A percentile compares a stretch with the other conserved stretches of the same genome.
These are phyloP conservation scores for Synanthedon tipuliformis DNA, from an alignment of 2,888 invertebrate genomes.

Conservation along the genomic window DNA sequence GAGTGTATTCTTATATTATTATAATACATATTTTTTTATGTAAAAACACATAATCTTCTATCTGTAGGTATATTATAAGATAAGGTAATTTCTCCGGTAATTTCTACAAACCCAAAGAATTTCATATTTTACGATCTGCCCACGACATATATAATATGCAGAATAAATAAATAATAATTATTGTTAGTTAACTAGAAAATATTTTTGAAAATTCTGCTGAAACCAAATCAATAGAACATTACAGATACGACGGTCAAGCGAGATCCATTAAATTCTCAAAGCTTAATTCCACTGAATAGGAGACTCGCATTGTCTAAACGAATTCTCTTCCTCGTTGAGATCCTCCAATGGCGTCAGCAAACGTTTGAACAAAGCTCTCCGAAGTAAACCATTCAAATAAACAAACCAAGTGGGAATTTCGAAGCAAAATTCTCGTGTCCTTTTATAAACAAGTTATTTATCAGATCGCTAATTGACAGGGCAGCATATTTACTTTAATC, in stretches of 20 bases:
- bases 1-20: too few species aligned
- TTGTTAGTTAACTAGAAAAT: too few species aligned
- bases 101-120: too few species aligned
- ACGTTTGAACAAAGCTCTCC: slow-evolving; percentile 13
- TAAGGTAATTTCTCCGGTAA: too few species aligned
- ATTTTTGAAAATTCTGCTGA: not conserved
- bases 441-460: not conserved
- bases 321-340: slow-evolving; percentile 34
- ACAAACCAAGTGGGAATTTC: too few species aligned
- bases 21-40: too few species aligned
- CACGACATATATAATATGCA: too few species aligned
- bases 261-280: slow-evolving; percentile 14
- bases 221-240: not conserved
- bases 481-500: not conserved
- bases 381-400: not conserved
- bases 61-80: too few species aligned
- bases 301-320: slow-evolving; percentile 26
- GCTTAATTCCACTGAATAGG: slow-evolving; percentile 15
- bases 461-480: not conserved
- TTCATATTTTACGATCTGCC: too few species aligned
- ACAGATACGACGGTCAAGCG: not conserved
- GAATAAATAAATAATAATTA: too few species aligned
- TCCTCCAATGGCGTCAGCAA: slow-evolving; percentile 33
- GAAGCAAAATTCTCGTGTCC: not conserved
- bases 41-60: too few species aligned